phyloP scores from a whole-genome alignment of 2,888 invertebrate species.

The Trichacis sp. region DNA sequence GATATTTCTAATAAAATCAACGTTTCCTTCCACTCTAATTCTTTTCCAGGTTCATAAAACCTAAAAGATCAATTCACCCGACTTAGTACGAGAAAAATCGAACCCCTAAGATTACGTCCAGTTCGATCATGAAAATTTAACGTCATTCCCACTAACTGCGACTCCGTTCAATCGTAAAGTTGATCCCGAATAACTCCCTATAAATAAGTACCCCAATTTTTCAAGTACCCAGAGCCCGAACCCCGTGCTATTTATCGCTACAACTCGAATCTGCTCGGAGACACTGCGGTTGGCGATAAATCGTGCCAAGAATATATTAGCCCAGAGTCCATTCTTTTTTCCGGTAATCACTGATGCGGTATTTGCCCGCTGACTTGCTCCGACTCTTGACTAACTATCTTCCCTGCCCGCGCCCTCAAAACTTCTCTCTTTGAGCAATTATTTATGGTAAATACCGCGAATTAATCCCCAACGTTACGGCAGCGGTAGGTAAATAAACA shows the following conservation, averaged over 20 bases:
- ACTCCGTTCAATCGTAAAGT: no score
- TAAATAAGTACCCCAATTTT: not conserved
- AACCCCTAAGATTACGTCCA: no score
- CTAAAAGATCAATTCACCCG: no score
- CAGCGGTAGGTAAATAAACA: slow-evolving; percentile 48
- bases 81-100: no score
- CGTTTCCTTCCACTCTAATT: no score
- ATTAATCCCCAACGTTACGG: slow-evolving; percentile 43
- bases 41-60: no score
- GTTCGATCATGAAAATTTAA: no score
- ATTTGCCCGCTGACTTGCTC: slow-evolving; percentile 8
- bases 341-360: slow-evolving; percentile 3
- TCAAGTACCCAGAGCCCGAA: not conserved
- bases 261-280: not conserved
- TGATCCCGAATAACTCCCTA: not conserved
- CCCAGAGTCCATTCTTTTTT: slow-evolving; percentile 6
- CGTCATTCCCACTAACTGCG: no score
- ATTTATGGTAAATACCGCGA: slow-evolving; percentile 50
- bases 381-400: slow-evolving; percentile 14
- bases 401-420: not conserved
- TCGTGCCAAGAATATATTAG: slow-evolving; percentile 15
- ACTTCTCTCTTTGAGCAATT: slow-evolving; percentile 48
- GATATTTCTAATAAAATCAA: no score
- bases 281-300: not conserved
- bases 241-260: not conserved